Base-by-base conservation (phyloP, 2,888 invertebrate species). In the Andricus curvator region DNA sequence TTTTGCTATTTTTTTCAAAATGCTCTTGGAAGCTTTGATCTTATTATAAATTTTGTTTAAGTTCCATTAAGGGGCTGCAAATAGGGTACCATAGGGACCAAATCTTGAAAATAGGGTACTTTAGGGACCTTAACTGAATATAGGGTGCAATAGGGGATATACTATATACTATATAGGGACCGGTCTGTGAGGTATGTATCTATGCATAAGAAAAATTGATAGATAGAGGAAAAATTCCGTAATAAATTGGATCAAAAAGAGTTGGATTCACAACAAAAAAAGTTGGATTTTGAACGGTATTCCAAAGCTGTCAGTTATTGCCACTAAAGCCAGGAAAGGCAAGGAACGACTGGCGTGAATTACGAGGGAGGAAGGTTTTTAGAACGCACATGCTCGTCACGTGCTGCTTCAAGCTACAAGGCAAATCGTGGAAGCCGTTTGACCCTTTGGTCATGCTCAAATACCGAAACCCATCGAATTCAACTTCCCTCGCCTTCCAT, bases 401-500 rank as follows among this genome's bases (percentile, higher is more conserved):
- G 77, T 48, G 76, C 51, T 78, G 80, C 78, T 74, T 66, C 77
- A 78, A 67, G 60, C 67, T 67, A 41, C 56, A 62, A 82, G 74
- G 60, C 66, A 81, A 82, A 82, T 76, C 79, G 78, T 77, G 22
- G 79, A 82, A 79, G 76, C 64, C 68, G 74, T 65, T 81, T 83
- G 83, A 82, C 80, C 83, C 81, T 83, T 80, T 78, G 64, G 80
- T 79, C 78, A 65, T 81, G 81, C 78, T 77, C 81, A 68, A 81
- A 77, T 82, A 78, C 81, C 74, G 67, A 62, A 56, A 74, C 74
- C 33, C 51, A 74, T 74, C 74, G 37, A 74, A 56, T 56, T 74
- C 33, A 20, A 51, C 51, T 74, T 74, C 51, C 70, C 29, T 51
- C 29, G 51, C 29, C 22, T 25, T 51, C 48, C 33, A 74, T 51